Conservation (phyloP, 2,888 invertebrate species). For the Phalangium opilio region DNA sequence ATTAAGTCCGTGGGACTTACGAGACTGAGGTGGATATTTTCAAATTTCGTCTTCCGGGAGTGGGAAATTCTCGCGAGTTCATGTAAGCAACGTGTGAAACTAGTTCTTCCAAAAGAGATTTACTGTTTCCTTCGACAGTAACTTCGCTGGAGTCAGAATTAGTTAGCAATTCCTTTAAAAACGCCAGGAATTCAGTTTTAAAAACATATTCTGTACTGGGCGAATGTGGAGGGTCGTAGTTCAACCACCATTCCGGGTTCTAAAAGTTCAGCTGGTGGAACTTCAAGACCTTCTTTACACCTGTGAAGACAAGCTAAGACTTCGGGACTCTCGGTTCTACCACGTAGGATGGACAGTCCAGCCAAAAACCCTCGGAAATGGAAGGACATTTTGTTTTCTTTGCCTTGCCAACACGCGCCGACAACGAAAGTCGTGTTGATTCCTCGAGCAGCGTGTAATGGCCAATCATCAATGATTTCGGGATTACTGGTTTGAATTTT, state of each 20-base stretch:
- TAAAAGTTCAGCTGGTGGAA: slow-evolving; percentile 55
- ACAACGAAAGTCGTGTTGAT: slow-evolving; percentile 84
- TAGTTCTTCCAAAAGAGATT: slow-evolving; percentile 59
- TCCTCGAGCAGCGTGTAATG: slow-evolving; percentile 84
- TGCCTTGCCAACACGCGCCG: slow-evolving; percentile 95
- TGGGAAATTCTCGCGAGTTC: slow-evolving; percentile 78
- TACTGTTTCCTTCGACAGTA: slow-evolving; percentile 77
- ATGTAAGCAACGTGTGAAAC: slow-evolving; percentile 77
- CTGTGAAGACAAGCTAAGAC: slow-evolving; percentile 61
- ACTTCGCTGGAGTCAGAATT: slow-evolving; percentile 61
- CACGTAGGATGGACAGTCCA: slow-evolving; percentile 61
- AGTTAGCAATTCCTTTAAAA: slow-evolving; percentile 14
- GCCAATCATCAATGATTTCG: slow-evolving; percentile 98
- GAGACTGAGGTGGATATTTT: slow-evolving; percentile 62
- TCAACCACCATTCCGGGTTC: slow-evolving; percentile 66
- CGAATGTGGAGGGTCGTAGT: too few relatives aligned
- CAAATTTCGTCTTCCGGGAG: slow-evolving; percentile 81
- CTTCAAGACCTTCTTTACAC: slow-evolving; percentile 64
- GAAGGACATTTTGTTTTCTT: slow-evolving; percentile 74
- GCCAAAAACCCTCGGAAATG: slow-evolving; percentile 77
- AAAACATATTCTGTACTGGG: background rate
- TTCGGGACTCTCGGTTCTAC: slow-evolving; percentile 53
- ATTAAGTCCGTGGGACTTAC: slow-evolving; percentile 34
- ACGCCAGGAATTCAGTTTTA: background rate
- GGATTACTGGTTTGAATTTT: slow-evolving; percentile 60